Conservation (phyloP, 2,113 vertebrate genomes). For the Pelodiscus sinensis region DNA sequence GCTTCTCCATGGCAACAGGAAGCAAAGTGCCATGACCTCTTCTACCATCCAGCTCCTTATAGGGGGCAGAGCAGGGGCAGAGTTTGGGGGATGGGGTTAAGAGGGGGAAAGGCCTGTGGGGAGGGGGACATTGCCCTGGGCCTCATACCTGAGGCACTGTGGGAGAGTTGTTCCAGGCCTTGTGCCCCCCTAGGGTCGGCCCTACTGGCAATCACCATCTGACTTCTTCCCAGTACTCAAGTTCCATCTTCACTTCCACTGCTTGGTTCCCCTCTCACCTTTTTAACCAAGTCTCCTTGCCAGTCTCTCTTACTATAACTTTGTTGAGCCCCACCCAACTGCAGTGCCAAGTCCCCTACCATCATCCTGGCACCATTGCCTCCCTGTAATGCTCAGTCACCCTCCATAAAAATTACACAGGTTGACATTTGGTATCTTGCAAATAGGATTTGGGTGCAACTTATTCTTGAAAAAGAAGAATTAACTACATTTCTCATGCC, state of each 20-base stretch:
- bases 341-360: accelerated
- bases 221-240: neutral
- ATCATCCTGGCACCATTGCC: neutral
- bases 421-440: neutral
- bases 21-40: no score
- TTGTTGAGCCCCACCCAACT: accelerated
- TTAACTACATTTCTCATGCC: neutral
- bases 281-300: neutral
- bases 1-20: no score
- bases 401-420: neutral
- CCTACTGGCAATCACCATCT: neutral
- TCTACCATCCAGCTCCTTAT: no score
- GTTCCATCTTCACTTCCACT: neutral
- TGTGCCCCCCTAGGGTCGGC: no score
- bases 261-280: neutral
- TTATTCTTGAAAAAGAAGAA: neutral
- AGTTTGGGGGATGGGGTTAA: no score
- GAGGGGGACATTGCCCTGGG: no score
- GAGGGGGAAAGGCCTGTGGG: no score
- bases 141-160: no score
- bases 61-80: no score
- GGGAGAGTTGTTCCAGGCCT: no score
- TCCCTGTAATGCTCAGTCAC: neutral
- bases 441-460: neutral
- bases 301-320: neutral